Conservation (phyloP, 2,888 invertebrate genomes). For the Heliconius erato region DNA sequence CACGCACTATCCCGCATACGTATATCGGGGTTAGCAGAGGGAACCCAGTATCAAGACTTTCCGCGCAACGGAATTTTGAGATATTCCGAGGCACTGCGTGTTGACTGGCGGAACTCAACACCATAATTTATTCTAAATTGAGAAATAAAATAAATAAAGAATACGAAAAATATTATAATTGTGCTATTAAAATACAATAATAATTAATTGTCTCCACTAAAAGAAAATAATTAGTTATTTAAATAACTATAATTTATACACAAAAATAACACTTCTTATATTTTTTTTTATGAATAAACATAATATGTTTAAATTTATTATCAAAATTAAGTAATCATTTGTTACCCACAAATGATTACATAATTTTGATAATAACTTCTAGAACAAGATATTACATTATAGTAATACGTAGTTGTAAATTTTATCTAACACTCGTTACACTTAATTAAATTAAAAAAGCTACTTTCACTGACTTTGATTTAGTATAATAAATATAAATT, state of each 20-base stretch:
- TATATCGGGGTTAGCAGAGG: too few relatives aligned
- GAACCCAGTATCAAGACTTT: not conserved
- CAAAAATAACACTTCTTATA: not conserved
- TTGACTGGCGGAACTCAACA: too few relatives aligned
- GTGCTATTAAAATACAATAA: slow-evolving; percentile 8
- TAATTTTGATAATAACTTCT: not conserved
- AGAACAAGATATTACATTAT: not conserved
- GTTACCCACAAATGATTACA: not conserved
- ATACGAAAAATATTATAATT: not conserved
- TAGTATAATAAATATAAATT: slow-evolving; percentile 17
- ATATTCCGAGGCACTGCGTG: too few relatives aligned
- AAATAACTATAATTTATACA: not conserved
- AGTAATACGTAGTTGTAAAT: not conserved
- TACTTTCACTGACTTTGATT: slow-evolving; percentile 8
- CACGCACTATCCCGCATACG: not conserved
- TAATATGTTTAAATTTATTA: not conserved
- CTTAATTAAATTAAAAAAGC: slow-evolving; percentile 8
- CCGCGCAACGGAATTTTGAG: not conserved
- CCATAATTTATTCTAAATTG: too few relatives aligned
- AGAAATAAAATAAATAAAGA: not conserved
- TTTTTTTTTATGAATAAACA: not conserved
- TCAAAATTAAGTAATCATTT: not conserved
- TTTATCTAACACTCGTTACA: not conserved
- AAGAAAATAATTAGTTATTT: not conserved
- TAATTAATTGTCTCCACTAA: not conserved